Base-by-base conservation (phyloP, 2,113 vertebrate genomes). In the Microcebus tavaratra region DNA sequence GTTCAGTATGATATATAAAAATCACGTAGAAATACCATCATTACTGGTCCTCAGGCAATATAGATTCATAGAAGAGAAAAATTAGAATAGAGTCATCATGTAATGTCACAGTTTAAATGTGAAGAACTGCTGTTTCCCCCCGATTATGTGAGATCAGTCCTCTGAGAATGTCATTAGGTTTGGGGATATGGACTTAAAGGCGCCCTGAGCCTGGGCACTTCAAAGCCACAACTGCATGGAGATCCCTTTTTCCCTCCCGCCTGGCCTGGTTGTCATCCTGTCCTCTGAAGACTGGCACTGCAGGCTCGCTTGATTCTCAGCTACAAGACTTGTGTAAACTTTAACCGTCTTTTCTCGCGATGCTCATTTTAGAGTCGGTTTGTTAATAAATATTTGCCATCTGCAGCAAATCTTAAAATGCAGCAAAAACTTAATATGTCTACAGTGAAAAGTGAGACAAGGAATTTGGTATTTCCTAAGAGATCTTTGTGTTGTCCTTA, bases 381-480 rank as follows among this genome's bases (percentile, higher is more conserved):
- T 94, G 63, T 88, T 94, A 86, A 95, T 95, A 88, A 94, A 94
- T 93, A 96, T 94, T 96, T 97, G 82, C 89, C 95, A 17, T 96
- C 91, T 95, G 92, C 27, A 73, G 53, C 42, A 39, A 36, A 80
- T 72, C 55, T 82, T 55, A 61, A 90, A 86, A 93, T 59, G 42
- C 27, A 86, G 34, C 50, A 84, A 61, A 90, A 70, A 45, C 80
- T 94, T 65, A 57, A 88, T 73, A 81, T 55, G 31, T 91, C 73
- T 70, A 29, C 3, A 93, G 42, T 68, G 36, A 29, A 87, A 81
- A 59, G 23, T 1, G 20, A 87, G 50, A 75, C 3, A 68, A 73
- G 61, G 39, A 96, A 84, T 39, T 61, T 63, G 82, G 63, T 78
- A 50, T 91, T 88, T 85, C 39, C 31, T 73, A 15, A 61, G 73